These are phyloP conservation scores for Volucella bombylans DNA, from an alignment of 2,888 invertebrate genomes.

Conservation along the genomic window DNA sequence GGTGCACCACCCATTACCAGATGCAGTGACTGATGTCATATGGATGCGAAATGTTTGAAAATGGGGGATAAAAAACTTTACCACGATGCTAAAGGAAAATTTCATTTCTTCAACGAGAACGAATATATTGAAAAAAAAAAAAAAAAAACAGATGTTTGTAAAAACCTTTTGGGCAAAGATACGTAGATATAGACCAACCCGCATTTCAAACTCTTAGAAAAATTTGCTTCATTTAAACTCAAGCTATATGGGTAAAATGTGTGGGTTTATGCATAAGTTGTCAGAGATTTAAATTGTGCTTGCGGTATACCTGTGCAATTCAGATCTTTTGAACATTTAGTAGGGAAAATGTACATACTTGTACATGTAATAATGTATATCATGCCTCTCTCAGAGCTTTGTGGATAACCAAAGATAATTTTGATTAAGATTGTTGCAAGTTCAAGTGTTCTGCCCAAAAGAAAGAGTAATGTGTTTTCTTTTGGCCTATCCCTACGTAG, in stretches of 20 bases:
- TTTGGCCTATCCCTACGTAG: neutral
- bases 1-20: constrained; percentile 98
- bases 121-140: constrained; percentile 10
- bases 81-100: constrained; percentile 11
- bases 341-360: neutral
- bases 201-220: constrained; percentile 55
- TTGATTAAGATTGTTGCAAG: constrained; percentile 23
- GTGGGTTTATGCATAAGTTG: constrained; percentile 26
- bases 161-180: constrained; percentile 39
- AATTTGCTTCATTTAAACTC: constrained; percentile 43
- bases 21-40: constrained; percentile 87
- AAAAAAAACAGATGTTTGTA: constrained; percentile 19
- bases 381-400: constrained; percentile 35
- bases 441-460: neutral
- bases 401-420: constrained; percentile 46
- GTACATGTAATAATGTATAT: neutral
- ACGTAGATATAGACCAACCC: constrained; percentile 39
- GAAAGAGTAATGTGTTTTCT: neutral
- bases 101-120: constrained; percentile 16
- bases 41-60: constrained; percentile 50
- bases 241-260: constrained; percentile 26
- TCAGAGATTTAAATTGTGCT: constrained; percentile 43
- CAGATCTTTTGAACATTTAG: constrained; percentile 30
- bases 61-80: constrained; percentile 50
- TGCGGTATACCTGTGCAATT: constrained; percentile 55